phyloP scores from a whole-genome alignment of 2,888 invertebrate genomes.

The Sphaerophoria rueppellii region DNA sequence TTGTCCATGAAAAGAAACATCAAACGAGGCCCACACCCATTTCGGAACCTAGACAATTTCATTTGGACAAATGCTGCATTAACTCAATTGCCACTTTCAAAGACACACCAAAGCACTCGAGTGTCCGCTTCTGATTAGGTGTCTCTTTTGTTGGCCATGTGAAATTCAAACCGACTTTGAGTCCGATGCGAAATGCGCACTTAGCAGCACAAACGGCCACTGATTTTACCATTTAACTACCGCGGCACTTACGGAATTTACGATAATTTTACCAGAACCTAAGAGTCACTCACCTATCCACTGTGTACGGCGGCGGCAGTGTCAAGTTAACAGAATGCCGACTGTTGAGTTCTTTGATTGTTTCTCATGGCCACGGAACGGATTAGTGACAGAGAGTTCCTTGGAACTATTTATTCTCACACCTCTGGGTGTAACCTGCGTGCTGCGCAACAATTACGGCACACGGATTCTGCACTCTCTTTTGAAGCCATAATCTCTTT shows the following conservation, averaged over 20 bases:
- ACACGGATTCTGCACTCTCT: background rate
- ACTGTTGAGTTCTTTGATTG: background rate
- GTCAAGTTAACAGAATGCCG: background rate
- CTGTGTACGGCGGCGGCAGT: background rate
- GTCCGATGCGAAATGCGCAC: constrained; percentile 18
- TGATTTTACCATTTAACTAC: constrained; percentile 38
- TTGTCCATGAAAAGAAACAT: constrained; percentile 2
- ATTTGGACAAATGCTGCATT: constrained; percentile 60
- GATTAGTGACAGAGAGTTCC: constrained; percentile 37
- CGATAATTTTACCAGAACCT: constrained; percentile 58
- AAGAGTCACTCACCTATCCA: no score
- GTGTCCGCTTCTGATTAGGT: background rate
- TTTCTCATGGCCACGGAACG: constrained; percentile 14
- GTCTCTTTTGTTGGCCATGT: constrained; percentile 56
- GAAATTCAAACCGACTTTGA: background rate
- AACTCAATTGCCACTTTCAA: constrained; percentile 53
- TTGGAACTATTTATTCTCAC: constrained; percentile 63
- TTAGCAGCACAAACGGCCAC: constrained; percentile 57
- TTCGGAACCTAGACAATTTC: constrained; percentile 39
- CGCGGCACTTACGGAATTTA: constrained; percentile 54
- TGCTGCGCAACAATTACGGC: constrained; percentile 28
- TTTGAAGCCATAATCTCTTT: constrained; percentile 42
- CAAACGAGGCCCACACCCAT: constrained; percentile 49
- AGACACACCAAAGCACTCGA: background rate
- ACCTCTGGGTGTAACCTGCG: constrained; percentile 58